Base-by-base conservation (phyloP, 2,113 vertebrate species). In the Madoqua kirkii region DNA sequence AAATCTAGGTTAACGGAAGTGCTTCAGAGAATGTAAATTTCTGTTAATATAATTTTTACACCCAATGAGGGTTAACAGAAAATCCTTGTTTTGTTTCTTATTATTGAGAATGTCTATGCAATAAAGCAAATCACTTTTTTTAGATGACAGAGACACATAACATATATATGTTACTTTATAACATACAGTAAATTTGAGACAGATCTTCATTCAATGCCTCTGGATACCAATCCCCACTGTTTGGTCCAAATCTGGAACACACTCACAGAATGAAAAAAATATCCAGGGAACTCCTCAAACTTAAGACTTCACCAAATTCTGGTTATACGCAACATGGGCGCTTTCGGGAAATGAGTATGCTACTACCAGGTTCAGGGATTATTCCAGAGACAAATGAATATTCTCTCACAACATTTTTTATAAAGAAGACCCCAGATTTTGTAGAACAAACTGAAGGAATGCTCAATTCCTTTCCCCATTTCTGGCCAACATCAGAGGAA, bases 1-100 rank as follows among this genome's bases (percentile, higher is more conserved):
- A 97, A 97, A 93, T 90, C 76, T 95, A 74, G 43, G 43, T 83
- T 96, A 92, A 94, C 45, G 45, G 36, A n/a, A 92, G 2, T 92
- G n/a, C 74, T 78, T 90, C 45, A 40, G 90, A 92, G 54, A 83
- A 97, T 59, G 33, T 11, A 88, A 88, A 81, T 84, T 78, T 93
- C 60, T 57, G 3, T 91, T 86, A 89, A 62, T 89, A 29, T 52
- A 81, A 91, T 90, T 92, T 94, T 94, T 27, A 94, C 6, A 82
- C 23, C 78, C 16, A 59, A 33, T 33, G 59, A 94, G 8, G 54
- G 60, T 95, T 94, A 91, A 91, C 33, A 91, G 54, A 93, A 95
- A 79, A 81, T 79, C 7, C 17, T 95, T 92, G 40, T 82, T 98
- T 96, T 87, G 15, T n/a, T 94, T 79, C 31, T 94, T 88, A 36